Conservation (phyloP, 2,888 invertebrate genomes). For the Smittia sp. region DNA sequence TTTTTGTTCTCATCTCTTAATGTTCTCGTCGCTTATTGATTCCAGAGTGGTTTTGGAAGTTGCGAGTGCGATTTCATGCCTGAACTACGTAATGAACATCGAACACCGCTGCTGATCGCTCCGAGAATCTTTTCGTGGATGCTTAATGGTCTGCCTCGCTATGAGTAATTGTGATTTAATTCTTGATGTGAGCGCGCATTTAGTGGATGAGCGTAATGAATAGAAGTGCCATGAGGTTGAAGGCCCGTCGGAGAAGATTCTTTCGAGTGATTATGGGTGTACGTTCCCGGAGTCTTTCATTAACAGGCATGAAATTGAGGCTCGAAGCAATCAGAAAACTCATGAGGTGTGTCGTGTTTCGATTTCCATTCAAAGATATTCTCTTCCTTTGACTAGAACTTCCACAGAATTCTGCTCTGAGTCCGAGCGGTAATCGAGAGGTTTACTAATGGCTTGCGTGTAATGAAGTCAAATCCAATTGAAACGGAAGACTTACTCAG, state of each 20-base stretch:
- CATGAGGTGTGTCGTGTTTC: conserved; percentile 19
- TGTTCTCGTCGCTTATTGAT: not conserved
- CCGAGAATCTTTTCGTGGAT: not conserved
- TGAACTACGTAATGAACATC: conserved; percentile 1
- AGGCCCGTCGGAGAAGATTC: not conserved
- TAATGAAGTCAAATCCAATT: conserved; percentile 13
- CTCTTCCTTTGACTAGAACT: not conserved
- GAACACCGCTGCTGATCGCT: not conserved
- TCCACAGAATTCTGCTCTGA: not conserved
- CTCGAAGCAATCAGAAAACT: not conserved
- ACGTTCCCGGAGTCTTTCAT: conserved; percentile 20
- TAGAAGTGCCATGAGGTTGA: not conserved
- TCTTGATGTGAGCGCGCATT: not conserved
- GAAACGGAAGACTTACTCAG: not conserved
- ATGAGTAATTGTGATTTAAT: conserved; percentile 10
- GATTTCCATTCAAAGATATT: not conserved
- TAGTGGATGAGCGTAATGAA: not conserved
- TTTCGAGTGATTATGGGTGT: conserved; percentile 5
- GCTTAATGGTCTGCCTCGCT: not conserved
- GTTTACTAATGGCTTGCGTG: not conserved
- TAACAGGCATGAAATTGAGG: conserved; percentile 23
- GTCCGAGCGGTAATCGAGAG: too few relatives aligned
- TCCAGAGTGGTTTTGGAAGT: conserved; percentile 3
- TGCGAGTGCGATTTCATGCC: not conserved
- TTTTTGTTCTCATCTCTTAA: not conserved